Evolutionary conservation across 2,888 invertebrate genomes (phyloP), one percentile per base, ranked within the genome.

Genomic region (Scaptomyza parva): DNA sequence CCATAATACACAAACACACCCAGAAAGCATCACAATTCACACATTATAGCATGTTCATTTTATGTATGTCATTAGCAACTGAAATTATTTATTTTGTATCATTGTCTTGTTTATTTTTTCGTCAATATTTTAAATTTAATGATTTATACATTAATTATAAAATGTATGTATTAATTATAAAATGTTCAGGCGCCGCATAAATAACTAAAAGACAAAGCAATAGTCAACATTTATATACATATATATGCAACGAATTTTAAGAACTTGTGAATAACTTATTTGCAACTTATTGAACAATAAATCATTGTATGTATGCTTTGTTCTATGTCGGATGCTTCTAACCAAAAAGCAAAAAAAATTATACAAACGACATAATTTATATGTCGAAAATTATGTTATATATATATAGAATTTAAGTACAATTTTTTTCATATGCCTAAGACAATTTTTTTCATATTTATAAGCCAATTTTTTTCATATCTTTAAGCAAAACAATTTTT

Each of bases 381-480:
- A 33, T 48, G 47, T 48, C 20, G 20, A 33, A 22, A 60, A 22
- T 5, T 11, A 33, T 45, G 9, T 60, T 26, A 41, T 33, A n/a
- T 44, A n/a, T 44, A 18, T 39, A 28, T 59, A 60, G 28, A 12
- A 37, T 9, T 18, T 59, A 60, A 60, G 44, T 4, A 30, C 6
- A 17, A 11, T 51, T 63, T 66, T 75, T 71, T 28, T 41, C 45
- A 39, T 57, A 66, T 2, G 3, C 20, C 20, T 52, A 35, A 35
- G 63, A 14, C 11, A 11, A 12, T 70, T 62, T 71, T 70, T 62
- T 63, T 48, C 30, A 40, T 69, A 77, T 1, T 2, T 11, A 28
- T 65, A 78, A 75, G 70, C 14, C 28, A 51, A 47, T 64, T 80
- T 77, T 70, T 62, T 63, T 48, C 35, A 35, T 69, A 76, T 2